Evolutionary conservation across 2,888 invertebrate species (phyloP).

Genomic region (Ochropleura leucogaster): DNA sequence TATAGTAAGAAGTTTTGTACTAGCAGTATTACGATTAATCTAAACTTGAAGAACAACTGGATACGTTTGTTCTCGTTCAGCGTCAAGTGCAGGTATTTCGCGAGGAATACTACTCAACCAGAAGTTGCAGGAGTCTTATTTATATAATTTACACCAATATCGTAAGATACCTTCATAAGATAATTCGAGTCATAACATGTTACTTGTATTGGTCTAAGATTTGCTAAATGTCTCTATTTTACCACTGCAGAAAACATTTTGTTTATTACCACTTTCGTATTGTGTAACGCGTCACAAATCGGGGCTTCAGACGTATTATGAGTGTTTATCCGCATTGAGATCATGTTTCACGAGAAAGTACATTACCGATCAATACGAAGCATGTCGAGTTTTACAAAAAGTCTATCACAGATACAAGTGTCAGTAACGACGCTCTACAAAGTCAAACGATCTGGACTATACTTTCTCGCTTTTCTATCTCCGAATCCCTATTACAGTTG

Average conservation of each 20-base stretch:
- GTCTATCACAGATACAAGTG: not conserved
- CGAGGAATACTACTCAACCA: constrained; percentile 10
- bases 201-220: not conserved
- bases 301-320: not conserved
- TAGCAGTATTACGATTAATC: constrained; percentile 31
- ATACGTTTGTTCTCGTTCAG: not conserved
- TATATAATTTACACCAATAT: not conserved
- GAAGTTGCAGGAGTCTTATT: not conserved
- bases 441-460: not conserved
- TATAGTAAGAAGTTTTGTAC: not conserved
- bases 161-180: constrained; percentile 24
- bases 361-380: not conserved
- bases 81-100: not conserved
- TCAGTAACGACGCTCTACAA: not conserved
- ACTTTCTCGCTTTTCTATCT: no score
- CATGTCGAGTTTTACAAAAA: not conserved
- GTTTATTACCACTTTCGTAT: not conserved
- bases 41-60: not conserved
- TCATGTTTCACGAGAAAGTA: not conserved
- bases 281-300: not conserved
- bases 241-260: not conserved
- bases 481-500: not conserved
- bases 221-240: constrained; percentile 5
- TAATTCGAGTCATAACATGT: constrained; percentile 1
- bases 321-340: not conserved